phyloP scores from a whole-genome alignment of 2,888 invertebrate species.

The Chydorus sphaericus region DNA sequence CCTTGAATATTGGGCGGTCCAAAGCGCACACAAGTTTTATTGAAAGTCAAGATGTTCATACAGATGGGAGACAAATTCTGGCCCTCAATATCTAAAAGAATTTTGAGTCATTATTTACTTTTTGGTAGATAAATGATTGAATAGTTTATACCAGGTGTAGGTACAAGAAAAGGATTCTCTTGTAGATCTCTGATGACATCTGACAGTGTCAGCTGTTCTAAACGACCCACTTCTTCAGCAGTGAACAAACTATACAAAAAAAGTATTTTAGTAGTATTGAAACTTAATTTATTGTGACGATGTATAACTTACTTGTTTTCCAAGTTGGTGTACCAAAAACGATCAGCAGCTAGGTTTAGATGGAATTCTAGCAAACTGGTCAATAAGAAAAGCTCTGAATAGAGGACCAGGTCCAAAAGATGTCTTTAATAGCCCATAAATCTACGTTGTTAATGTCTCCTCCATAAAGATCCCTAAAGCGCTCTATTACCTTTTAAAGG shows the following conservation, averaged over 20 bases:
- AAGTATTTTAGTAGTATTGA: background rate
- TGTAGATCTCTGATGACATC: slow-evolving; percentile 38
- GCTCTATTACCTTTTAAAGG: background rate
- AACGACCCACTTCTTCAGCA: slow-evolving; percentile 29
- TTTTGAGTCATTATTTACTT: too few species aligned
- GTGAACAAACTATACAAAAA: slow-evolving; percentile 35
- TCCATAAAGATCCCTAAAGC: slow-evolving; percentile 27
- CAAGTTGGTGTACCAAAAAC: slow-evolving; percentile 43
- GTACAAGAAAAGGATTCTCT: slow-evolving; percentile 33
- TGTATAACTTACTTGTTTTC: slow-evolving; percentile 32
- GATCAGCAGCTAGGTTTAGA: slow-evolving; percentile 39
- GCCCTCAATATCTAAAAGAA: slow-evolving; percentile 12
- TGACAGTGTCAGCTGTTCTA: slow-evolving; percentile 33
- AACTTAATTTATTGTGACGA: slow-evolving; percentile 12
- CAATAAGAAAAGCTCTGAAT: slow-evolving; percentile 35
- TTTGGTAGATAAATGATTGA: too few species aligned
- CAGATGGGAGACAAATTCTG: background rate
- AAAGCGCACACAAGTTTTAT: background rate
- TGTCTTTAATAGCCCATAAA: slow-evolving; percentile 41
- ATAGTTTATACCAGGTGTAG: too few species aligned
- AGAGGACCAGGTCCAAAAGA: slow-evolving; percentile 35
- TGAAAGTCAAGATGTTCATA: background rate
- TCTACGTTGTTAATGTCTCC: slow-evolving; percentile 34
- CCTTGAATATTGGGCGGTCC: slow-evolving; percentile 13
- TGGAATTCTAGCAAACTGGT: slow-evolving; percentile 42